Evolutionary conservation across 2,888 invertebrate genomes (phyloP), one percentile per base, ranked within the genome.

Genomic region (Stictocephala bisonia): DNA sequence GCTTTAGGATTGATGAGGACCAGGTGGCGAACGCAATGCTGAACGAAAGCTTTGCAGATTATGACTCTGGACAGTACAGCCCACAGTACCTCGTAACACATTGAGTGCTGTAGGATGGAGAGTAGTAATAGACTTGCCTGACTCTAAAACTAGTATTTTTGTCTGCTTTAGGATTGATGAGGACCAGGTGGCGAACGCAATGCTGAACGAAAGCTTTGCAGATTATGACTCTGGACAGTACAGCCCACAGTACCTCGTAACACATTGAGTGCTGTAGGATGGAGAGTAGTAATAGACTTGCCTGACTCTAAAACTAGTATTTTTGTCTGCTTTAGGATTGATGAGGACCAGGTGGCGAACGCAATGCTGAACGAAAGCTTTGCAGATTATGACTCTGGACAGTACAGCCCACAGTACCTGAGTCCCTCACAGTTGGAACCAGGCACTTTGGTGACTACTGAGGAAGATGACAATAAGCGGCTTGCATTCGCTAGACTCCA

Each of bases 191-290:
- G 88, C 87, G 22, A 86, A 86, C 74, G 85, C 84, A 75, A 82
- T 87, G 81, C 80, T 88, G 56, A 83, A 87, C 56, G 88, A 87
- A 79, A 88, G 87, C 68, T 88, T 90, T 77, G 84, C 87, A 41
- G 89, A 91, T 40, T 98, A 97, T 84, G 86, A 88, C 68, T 83
- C 88, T n/a, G 97, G 96, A 1, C 88, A 90, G 35, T 99, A 98
- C 85, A 94, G 94, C 80, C 98, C 97, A 0, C 85, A 85, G 79
- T 90, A 91, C 79, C 83, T 95, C n/a, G n/a, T n/a, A n/a, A n/a
- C n/a, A n/a, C n/a, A n/a, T n/a, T n/a, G n/a, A n/a, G n/a, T n/a
- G n/a, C n/a, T n/a, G n/a, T n/a, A n/a, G n/a, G n/a, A n/a, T n/a
- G n/a, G n/a, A n/a, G n/a, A n/a, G n/a, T n/a, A n/a, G n/a, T n/a